Evolutionary conservation across 2,797 vertebrate genomes (phyloP).

Genomic region (Diplodus sargus): DNA sequence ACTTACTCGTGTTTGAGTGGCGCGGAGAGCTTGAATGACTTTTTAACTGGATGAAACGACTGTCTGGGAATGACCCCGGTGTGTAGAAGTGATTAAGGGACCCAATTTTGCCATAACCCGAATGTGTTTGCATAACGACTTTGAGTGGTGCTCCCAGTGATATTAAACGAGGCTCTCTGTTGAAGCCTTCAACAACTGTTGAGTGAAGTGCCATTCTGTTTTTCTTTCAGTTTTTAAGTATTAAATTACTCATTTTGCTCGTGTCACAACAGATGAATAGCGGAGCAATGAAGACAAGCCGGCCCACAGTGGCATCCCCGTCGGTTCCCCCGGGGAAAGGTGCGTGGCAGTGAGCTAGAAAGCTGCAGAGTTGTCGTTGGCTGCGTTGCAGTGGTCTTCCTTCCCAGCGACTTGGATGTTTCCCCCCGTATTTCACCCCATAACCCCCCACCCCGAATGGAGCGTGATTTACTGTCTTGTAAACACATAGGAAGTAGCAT

Average conservation of each 20-base stretch:
- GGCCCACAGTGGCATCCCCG: conserved; percentile 32
- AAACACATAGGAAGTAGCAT: conserved; percentile 89
- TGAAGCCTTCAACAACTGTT: conserved; percentile 66
- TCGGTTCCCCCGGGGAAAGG: conserved; percentile 28
- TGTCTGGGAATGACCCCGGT: conserved; percentile 78
- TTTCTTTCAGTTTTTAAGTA: conserved; percentile 44
- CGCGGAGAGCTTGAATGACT: conserved; percentile 58
- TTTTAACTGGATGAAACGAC: conserved; percentile 77
- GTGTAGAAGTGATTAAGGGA: conserved; percentile 80
- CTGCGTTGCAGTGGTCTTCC: conserved; percentile 50
- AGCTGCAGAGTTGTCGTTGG: conserved; percentile 69
- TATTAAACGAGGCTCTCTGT: conserved; percentile 60
- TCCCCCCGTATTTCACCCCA: conserved; percentile 66
- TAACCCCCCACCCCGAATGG: conserved; percentile 66
- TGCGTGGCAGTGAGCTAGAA: conserved; percentile 55
- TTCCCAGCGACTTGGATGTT: conserved; percentile 59
- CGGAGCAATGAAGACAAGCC: conserved; percentile 46
- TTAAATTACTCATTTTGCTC: conserved; percentile 39
- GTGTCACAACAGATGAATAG: conserved; percentile 30
- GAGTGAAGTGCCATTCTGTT: conserved; percentile 17
- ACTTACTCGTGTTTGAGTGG: conserved; percentile 67
- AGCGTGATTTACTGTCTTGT: conserved; percentile 88
- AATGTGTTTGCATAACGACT: conserved; percentile 75
- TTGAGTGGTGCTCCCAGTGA: conserved; percentile 58
- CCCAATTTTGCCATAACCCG: conserved; percentile 70